These are phyloP conservation scores for Pinctada fucata DNA, from an alignment of 2,888 invertebrate genomes.

Conservation along the genomic window DNA sequence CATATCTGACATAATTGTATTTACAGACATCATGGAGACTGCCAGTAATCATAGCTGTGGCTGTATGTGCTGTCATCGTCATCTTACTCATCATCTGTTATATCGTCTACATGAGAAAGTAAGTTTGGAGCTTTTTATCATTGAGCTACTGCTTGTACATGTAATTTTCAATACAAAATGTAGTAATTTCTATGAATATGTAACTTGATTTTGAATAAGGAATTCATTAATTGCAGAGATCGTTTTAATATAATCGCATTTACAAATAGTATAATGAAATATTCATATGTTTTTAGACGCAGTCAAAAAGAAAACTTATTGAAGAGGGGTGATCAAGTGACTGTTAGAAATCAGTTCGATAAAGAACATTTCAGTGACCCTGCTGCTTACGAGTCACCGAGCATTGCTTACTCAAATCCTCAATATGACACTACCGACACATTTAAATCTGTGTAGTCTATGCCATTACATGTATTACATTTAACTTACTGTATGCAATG, in stretches of 20 bases:
- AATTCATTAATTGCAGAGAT: neutral
- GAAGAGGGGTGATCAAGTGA: slow-evolving; percentile 51
- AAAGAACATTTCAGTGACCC: slow-evolving; percentile 60
- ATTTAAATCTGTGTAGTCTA: neutral
- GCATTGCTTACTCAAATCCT: slow-evolving; percentile 10
- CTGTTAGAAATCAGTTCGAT: slow-evolving; percentile 48
- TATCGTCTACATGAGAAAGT: slow-evolving; percentile 51
- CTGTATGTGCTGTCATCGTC: slow-evolving; percentile 48
- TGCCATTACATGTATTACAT: too few species aligned
- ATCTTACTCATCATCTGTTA: slow-evolving; percentile 49
- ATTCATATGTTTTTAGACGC: slow-evolving; percentile 40
- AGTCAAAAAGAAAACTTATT: slow-evolving; percentile 53
- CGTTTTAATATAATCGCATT: neutral
- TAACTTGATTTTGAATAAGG: too few species aligned
- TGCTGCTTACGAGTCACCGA: slow-evolving; percentile 29
- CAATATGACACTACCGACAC: neutral
- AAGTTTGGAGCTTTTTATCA: slow-evolving; percentile 5
- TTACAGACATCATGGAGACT: slow-evolving; percentile 53
- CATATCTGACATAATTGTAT: neutral
- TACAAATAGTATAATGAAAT: neutral
- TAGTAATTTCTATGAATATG: too few species aligned
- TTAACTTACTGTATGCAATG: too few species aligned
- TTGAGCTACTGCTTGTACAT: too few species aligned
- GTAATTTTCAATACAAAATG: too few species aligned
- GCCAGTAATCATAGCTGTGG: slow-evolving; percentile 53